Evolutionary conservation across 2,888 invertebrate genomes (phyloP).

Genomic region (Palloptera scutellata): DNA sequence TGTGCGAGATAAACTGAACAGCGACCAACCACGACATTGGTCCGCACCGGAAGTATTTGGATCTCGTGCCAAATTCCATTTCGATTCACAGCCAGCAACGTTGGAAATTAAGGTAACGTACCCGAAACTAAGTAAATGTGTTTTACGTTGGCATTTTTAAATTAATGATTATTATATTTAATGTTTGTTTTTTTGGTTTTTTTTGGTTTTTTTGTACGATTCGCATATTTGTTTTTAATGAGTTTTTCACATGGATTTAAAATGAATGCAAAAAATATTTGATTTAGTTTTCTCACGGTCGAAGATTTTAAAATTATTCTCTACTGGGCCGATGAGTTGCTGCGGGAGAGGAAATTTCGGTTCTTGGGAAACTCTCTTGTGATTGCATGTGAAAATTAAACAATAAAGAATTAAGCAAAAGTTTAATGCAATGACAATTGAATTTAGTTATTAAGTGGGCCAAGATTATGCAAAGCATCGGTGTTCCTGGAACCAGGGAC

Average conservation of each 20-base stretch:
- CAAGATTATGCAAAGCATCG: no score
- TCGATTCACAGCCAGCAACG: slow-evolving; percentile 80
- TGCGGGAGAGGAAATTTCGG: no score
- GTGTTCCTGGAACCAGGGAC: no score
- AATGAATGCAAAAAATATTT: no score
- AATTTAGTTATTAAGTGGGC: no score
- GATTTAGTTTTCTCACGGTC: no score
- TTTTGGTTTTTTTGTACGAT: neutral
- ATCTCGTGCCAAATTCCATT: slow-evolving; percentile 83
- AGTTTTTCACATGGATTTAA: neutral
- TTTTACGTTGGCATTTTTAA: slow-evolving; percentile 27
- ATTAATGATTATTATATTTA: slow-evolving; percentile 21
- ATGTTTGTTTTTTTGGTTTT: slow-evolving; percentile 6
- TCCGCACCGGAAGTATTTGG: slow-evolving; percentile 87
- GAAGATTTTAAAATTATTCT: no score
- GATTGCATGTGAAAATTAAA: no score
- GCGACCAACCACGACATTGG: slow-evolving; percentile 80
- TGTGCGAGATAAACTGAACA: slow-evolving; percentile 82
- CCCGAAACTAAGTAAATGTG: neutral
- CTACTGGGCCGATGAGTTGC: no score
- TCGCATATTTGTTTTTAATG: neutral
- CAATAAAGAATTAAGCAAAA: no score
- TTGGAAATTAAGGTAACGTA: slow-evolving; percentile 73
- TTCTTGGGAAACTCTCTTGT: no score
- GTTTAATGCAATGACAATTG: no score